Evolutionary conservation across 2,888 invertebrate genomes (phyloP), one percentile per base, ranked within the genome.

Genomic region (Synanthedon andrenaeformis): DNA sequence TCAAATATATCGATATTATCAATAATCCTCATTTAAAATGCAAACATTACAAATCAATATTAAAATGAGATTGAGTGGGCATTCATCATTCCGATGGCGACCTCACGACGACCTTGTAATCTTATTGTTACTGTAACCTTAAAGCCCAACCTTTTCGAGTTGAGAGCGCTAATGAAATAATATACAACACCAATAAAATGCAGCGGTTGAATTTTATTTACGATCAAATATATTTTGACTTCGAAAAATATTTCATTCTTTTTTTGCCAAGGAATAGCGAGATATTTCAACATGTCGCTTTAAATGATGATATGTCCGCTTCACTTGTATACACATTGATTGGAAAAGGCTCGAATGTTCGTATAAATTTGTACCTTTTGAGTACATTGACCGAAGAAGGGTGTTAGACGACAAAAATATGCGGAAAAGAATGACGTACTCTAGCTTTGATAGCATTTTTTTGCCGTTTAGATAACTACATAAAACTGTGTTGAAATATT

Each of bases 201-300:
- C 59, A 60, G 56, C 54, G 45, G 14, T 54, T 59, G 56, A 58
- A 65, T 59, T 68, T 62, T 45, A 45, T 70, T 72, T 69, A 71
- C 65, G 65, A 65, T 58, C 69, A 65, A 35, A 70, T 71, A 70
- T 72, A 74, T 65, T 65, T 61, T 63, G 63, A 66, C 69, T 66
- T 61, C 62, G 63, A 64, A 68, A 35, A 10, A 72, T 69, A 66
- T 69, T 64, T 66, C 66, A 61, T 53, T 59, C 56, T 52, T 61
- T 63, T 65, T 62, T 60, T 54, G 55, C 56, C 51, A 58, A 52
- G 55, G 19, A 48, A 49, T 52, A 41, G 51, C 48, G 49, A 54
- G 49, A 52, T 55, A 55, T 53, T 41, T 53, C 52, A 55, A 62
- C 58, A 60, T 55, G 56, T 60, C 58, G 56, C 48, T 52, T 58